Evolutionary conservation across 2,113 vertebrate species (phyloP).

Genomic region (Microcebus griseorufus): DNA sequence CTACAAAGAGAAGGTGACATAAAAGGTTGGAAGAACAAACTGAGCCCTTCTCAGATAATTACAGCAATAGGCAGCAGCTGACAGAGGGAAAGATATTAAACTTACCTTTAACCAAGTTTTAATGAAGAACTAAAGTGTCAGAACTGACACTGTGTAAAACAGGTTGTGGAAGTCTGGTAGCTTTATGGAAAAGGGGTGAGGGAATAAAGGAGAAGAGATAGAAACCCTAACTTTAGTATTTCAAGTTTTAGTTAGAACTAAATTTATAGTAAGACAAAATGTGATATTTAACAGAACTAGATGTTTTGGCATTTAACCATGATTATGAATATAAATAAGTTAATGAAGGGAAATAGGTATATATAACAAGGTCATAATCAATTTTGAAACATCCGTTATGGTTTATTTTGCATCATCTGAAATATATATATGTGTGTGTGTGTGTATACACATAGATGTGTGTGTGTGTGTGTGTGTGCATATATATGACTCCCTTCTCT

Average conservation of each 20-base stretch:
- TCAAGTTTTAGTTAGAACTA: background rate
- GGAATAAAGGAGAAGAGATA: background rate
- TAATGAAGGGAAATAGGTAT: background rate
- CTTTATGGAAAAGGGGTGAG: background rate
- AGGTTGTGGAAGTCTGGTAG: background rate
- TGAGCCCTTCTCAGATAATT: background rate
- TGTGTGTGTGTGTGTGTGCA: background rate
- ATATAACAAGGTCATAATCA: background rate
- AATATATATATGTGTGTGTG: background rate
- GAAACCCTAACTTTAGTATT: background rate
- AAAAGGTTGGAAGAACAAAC: background rate
- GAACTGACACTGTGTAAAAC: background rate
- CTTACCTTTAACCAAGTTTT: background rate
- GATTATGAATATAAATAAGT: background rate
- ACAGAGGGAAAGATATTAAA: background rate
- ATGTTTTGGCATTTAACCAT: background rate
- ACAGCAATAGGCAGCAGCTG: background rate
- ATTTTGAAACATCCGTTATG: background rate
- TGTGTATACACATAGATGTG: background rate
- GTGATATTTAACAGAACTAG: background rate
- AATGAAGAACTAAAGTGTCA: background rate
- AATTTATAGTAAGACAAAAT: background rate
- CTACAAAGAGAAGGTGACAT: background rate
- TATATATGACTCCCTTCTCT: background rate
- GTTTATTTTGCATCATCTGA: background rate